Percentiles rank a stretch among this genome's conserved stretches.
These are phyloP conservation scores for Apantesis nais DNA, from an alignment of 2,888 invertebrate species.

Conservation along the genomic window DNA sequence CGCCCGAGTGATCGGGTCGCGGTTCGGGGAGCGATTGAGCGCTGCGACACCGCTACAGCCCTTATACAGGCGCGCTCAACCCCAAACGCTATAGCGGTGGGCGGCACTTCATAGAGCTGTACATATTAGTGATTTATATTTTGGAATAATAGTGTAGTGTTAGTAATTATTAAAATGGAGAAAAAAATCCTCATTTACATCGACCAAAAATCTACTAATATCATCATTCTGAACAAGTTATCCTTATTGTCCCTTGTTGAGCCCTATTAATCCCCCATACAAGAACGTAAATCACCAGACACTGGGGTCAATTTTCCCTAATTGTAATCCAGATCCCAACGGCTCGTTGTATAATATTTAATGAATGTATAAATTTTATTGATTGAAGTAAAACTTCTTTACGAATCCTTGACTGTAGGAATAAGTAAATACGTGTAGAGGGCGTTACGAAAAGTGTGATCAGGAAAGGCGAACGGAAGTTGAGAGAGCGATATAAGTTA, in stretches of 20 bases:
- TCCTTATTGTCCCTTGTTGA: too few relatives aligned
- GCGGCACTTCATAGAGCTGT: constrained; percentile 64
- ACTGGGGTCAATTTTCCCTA: neutral
- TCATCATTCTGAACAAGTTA: too few relatives aligned
- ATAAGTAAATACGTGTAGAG: too few relatives aligned
- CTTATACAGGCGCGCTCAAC: constrained; percentile 71
- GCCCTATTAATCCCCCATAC: neutral
- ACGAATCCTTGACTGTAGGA: too few relatives aligned
- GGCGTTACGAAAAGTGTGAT: too few relatives aligned
- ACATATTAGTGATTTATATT: neutral
- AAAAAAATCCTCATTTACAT: neutral
- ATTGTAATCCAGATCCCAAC: neutral
- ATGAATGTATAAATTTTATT: too few relatives aligned
- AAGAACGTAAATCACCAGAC: neutral
- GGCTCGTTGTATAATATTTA: too few relatives aligned
- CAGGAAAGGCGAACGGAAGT: too few relatives aligned
- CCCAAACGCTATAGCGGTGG: constrained; percentile 64
- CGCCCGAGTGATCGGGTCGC: constrained; percentile 76
- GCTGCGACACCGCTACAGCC: constrained; percentile 58
- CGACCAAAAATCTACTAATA: neutral
- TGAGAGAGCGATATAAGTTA: too few relatives aligned
- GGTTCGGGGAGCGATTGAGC: constrained; percentile 71
- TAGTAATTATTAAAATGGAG: neutral
- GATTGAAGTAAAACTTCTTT: too few relatives aligned
- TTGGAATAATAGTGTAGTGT: neutral